Percentiles rank a stretch among this genome's conserved stretches.
These are phyloP conservation scores for Seira ritae DNA, from an alignment of 2,888 invertebrate species.

Conservation along the genomic window DNA sequence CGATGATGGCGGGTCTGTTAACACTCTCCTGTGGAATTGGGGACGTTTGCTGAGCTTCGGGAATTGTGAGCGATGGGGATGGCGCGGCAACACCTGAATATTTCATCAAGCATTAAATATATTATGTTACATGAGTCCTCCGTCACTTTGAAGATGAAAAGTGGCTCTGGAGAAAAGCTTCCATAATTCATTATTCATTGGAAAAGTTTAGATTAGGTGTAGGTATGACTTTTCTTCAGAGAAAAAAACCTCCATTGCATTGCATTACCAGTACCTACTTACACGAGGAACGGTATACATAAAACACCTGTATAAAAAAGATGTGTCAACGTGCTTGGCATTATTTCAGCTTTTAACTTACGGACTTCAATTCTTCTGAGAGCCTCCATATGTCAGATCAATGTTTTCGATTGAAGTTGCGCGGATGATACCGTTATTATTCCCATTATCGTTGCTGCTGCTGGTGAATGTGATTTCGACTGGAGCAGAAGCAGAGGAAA, in stretches of 20 bases:
- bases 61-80: neutral
- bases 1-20: conserved; percentile 39
- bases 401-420: conserved; percentile 28
- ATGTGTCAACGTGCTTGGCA: neutral
- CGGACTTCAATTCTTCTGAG: conserved; percentile 61
- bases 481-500: neutral
- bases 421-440: conserved; percentile 12
- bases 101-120: too few relatives aligned
- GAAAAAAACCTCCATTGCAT: neutral
- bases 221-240: neutral
- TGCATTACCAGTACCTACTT: neutral
- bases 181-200: neutral
- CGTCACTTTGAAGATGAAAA: neutral
- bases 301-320: neutral
- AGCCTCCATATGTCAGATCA: conserved; percentile 65
- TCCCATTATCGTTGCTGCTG: conserved; percentile 9
- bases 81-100: conserved; percentile 59
- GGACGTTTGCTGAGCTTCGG: neutral
- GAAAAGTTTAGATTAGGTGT: neutral
- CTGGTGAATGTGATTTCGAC: neutral
- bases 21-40: neutral
- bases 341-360: conserved; percentile 47
- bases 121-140: neutral
- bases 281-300: neutral
- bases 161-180: conserved; percentile 3